Conservation (phyloP, 2,797 vertebrate species). For the Ptychobarbus kaznakovi region DNA sequence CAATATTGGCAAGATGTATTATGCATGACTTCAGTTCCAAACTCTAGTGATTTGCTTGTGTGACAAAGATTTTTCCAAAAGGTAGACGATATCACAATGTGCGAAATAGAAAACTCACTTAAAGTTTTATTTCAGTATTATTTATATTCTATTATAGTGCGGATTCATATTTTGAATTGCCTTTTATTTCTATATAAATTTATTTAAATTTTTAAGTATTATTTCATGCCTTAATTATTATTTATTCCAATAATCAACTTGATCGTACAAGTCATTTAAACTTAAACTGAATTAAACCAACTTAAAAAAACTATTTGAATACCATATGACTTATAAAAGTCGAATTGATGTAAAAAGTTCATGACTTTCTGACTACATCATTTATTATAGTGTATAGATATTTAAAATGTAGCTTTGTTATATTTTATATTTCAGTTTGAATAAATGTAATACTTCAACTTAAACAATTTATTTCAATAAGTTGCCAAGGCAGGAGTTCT, state of each 20-base stretch:
- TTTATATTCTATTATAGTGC: background rate
- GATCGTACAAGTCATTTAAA: background rate
- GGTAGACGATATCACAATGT: background rate
- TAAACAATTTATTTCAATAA: no score
- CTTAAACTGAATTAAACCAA: background rate
- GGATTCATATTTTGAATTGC: background rate
- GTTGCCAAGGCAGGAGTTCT: no score
- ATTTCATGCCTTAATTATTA: background rate
- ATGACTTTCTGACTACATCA: background rate
- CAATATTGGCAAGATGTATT: background rate
- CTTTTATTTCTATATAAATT: background rate
- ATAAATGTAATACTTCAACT: no score
- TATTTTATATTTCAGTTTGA: background rate
- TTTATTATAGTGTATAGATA: background rate
- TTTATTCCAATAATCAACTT: background rate
- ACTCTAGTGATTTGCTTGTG: conserved; percentile 42
- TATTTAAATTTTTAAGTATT: no score
- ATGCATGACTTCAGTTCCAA: background rate
- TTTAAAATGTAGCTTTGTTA: background rate
- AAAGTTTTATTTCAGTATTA: background rate
- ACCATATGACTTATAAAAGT: no score
- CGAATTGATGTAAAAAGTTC: background rate
- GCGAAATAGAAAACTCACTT: background rate
- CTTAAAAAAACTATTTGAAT: background rate
- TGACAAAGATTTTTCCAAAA: conserved; percentile 34